Percentiles rank a stretch among this genome's conserved stretches.
Conservation (phyloP, 1,140 invertebrate species). For the Propsilocerus akamusi region DNA sequence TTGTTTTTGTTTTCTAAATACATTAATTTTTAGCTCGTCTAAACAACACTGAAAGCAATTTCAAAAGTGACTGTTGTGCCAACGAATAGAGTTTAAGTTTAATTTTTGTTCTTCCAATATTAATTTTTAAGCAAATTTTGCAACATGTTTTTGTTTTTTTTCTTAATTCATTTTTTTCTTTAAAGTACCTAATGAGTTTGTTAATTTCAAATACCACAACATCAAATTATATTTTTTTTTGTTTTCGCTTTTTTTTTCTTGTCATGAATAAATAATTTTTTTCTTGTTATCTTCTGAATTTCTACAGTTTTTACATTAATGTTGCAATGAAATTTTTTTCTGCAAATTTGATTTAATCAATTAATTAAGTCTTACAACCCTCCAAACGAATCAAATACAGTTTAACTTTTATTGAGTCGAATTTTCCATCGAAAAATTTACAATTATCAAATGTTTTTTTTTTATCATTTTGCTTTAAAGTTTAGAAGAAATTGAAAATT, state of each 20-base stretch:
- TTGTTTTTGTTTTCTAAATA: neutral
- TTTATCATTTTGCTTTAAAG: no score
- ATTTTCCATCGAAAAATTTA: no score
- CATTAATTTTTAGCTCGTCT: neutral
- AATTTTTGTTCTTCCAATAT: no score
- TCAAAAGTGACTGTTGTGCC: neutral
- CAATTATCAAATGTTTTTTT: no score
- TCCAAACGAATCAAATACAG: no score
- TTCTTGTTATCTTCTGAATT: neutral
- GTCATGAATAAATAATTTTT: neutral
- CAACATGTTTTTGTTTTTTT: no score
- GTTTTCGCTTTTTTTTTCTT: neutral
- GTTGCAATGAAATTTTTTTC: neutral
- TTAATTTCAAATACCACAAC: neutral
- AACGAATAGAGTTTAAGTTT: neutral
- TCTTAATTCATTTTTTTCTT: neutral
- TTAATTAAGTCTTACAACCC: slow-evolving; percentile 1
- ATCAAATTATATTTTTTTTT: slow-evolving; percentile 3
- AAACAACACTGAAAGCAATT: slow-evolving; percentile 3
- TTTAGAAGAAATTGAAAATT: no score
- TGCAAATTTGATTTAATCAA: neutral
- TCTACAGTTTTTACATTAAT: neutral
- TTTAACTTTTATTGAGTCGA: no score
- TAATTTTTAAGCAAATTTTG: no score
- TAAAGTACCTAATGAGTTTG: neutral